Percentiles rank a stretch among this genome's conserved stretches.
These are phyloP conservation scores for Altica lythri DNA, from an alignment of 2,888 invertebrate genomes.

Conservation along the genomic window DNA sequence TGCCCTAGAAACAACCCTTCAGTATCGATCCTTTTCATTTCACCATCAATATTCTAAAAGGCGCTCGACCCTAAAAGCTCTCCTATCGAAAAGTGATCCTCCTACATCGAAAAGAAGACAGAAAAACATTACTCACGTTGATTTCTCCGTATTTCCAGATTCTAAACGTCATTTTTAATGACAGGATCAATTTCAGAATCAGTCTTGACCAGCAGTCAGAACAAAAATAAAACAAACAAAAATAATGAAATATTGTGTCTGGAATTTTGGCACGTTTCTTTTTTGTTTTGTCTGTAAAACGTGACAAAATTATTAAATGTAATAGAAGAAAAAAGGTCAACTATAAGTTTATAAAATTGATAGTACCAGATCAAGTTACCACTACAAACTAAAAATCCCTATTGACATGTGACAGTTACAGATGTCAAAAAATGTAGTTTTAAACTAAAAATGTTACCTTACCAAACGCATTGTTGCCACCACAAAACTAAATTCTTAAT, in stretches of 20 bases:
- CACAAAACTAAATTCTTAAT: too few relatives aligned
- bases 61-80: constrained; percentile 1
- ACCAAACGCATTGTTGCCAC: too few relatives aligned
- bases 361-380: too few relatives aligned
- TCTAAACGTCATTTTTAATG: background rate
- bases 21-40: background rate
- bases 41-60: background rate
- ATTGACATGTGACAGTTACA: too few relatives aligned
- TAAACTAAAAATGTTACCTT: too few relatives aligned
- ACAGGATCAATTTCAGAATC: background rate
- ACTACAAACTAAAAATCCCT: too few relatives aligned
- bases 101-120: background rate
- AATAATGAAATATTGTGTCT: constrained; percentile 1
- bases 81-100: background rate
- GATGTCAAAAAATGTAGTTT: too few relatives aligned
- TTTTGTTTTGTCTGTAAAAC: background rate
- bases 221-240: background rate
- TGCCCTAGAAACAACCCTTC: too few relatives aligned
- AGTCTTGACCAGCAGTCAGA: background rate
- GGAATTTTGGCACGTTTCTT: background rate
- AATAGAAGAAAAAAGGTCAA: background rate
- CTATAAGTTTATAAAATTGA: too few relatives aligned
- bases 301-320: background rate
- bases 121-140: background rate
- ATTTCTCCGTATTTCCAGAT: background rate